Conservation (phyloP, 2,113 vertebrate species). For the Clarias gariepinus region DNA sequence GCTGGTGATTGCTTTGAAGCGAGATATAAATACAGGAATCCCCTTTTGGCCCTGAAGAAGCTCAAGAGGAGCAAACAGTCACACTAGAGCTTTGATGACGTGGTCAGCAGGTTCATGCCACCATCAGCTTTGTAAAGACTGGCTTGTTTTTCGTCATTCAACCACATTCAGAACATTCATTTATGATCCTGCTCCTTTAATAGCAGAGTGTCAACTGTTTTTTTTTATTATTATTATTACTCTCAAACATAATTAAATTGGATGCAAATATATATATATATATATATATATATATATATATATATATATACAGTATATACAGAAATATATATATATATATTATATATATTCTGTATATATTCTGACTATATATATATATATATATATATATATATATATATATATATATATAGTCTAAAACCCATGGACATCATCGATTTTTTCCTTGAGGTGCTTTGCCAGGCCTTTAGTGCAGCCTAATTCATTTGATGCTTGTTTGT, state of each 20-base stretch:
- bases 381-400: too few species aligned
- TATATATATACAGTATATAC: not conserved
- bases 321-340: not conserved
- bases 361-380: not conserved
- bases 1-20: conserved; percentile 36
- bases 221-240: not conserved
- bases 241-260: not conserved
- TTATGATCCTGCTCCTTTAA: not conserved
- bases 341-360: too few species aligned
- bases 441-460: too few species aligned
- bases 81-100: conserved; percentile 23
- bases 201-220: conserved; percentile 12
- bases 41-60: conserved; percentile 44
- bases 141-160: not conserved
- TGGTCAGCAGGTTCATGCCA: conserved; percentile 1
- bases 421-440: too few species aligned
- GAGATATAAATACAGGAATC: conserved; percentile 46
- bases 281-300: not conserved
- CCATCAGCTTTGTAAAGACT: not conserved
- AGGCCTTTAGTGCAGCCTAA: too few species aligned
- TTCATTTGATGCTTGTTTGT: too few species aligned
- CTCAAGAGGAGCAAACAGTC: conserved; percentile 24
- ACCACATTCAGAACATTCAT: conserved; percentile 10
- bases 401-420: too few species aligned
- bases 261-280: not conserved